These are phyloP conservation scores for Rissa tridactyla DNA, from an alignment of 2,113 vertebrate species.

Conservation along the genomic window DNA sequence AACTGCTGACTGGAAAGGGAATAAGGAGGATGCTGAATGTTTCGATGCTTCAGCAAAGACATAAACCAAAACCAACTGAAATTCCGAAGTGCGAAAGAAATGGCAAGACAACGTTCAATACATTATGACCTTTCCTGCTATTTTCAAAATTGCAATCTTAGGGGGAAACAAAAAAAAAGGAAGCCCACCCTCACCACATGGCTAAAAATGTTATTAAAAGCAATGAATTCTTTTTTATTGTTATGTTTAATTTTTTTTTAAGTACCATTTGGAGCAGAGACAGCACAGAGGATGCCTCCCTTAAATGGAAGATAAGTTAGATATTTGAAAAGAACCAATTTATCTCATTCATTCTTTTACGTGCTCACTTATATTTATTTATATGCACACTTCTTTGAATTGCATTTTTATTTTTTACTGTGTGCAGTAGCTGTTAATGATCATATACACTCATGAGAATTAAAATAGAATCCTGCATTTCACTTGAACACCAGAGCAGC, in stretches of 20 bases:
- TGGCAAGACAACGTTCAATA: background rate
- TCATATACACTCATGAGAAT: conserved; percentile 52
- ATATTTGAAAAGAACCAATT: conserved; percentile 57
- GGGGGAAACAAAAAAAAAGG: background rate
- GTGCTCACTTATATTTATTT: conserved; percentile 54
- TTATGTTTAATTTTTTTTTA: conserved; percentile 32
- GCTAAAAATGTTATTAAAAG: conserved; percentile 45
- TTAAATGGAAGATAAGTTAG: conserved; percentile 54
- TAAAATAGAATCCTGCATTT: conserved; percentile 64
- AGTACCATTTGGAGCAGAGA: conserved; percentile 19
- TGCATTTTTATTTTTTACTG: conserved; percentile 39
- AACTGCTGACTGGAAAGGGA: background rate
- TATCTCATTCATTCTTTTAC: conserved; percentile 48
- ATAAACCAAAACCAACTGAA: background rate
- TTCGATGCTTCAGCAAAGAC: background rate
- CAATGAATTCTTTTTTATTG: conserved; percentile 53
- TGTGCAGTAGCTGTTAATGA: conserved; percentile 62
- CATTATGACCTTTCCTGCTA: background rate
- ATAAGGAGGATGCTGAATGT: background rate
- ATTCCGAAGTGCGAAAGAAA: background rate
- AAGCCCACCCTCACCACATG: background rate
- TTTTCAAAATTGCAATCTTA: background rate
- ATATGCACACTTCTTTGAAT: conserved; percentile 29
- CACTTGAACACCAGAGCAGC: conserved; percentile 25
- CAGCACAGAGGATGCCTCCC: background rate